Base-by-base conservation (phyloP, 1,140 invertebrate genomes). In the Lepidurus packardi region DNA sequence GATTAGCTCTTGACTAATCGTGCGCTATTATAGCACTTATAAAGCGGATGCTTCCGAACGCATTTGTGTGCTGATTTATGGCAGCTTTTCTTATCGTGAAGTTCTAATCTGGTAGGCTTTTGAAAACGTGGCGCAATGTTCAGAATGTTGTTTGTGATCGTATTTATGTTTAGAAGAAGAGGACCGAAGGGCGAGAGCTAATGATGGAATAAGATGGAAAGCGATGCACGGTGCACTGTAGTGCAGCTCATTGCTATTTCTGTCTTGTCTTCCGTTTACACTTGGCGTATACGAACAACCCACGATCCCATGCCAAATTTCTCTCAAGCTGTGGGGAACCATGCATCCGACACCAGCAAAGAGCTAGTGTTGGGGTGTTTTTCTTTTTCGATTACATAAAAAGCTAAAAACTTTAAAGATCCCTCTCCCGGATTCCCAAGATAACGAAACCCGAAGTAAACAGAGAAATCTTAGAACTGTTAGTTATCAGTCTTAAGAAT, bases 181-280 rank as follows among this genome's bases (percentile, higher is more conserved):
- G 16, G 10, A 7, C 34, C 34, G 21, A 65, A 21, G 53, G 53
- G 8, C 53, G 53, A 65, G 53, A 65, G 53, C 53, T 65, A 65
- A 65, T 65, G 53, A 65, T 65, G 53, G 53, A 65, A 65, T 65
- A 65, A 34, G 53, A 65, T 21, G 53, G 53, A 21, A 21, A 65
- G 53, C 53, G 53, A 34, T 21, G 53, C 53, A 65, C 21, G 53
- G 53, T 65, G 53, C 53, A 65, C 53, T 11, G 53, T 65, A 65
- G 53, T 65, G 53, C 53, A 65, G 53, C 53, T 65, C 53, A 65
- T 65, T 65, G 53, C 53, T 65, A 65, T 65, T 65, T 65, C 13
- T 65, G 53, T 65, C 53, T 65, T 21, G 21, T 65, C 53, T 65
- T 65, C 53, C 53, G 21, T 65, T 65, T 65, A 21, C 53, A 65